phyloP scores from a whole-genome alignment of 1,140 invertebrate genomes.

The Lanistes nyassanus region DNA sequence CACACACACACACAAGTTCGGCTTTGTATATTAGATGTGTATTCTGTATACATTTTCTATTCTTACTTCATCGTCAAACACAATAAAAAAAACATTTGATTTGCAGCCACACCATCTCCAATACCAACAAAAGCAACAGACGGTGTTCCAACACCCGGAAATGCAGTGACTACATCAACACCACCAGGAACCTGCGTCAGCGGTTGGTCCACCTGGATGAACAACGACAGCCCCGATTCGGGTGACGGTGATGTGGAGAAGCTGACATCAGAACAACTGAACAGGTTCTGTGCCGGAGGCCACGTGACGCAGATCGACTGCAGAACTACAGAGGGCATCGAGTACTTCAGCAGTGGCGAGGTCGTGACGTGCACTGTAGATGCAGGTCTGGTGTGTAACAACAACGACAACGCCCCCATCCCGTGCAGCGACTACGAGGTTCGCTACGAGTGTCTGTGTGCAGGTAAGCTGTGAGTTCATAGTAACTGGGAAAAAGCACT shows the following conservation, averaged over 20 bases:
- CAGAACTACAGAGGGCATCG: constrained; percentile 35
- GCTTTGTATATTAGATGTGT: no score
- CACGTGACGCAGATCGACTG: constrained; percentile 49
- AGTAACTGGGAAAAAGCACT: no score
- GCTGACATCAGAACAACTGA: constrained; percentile 34
- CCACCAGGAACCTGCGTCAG: constrained; percentile 9
- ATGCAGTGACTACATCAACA: background rate
- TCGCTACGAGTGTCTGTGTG: constrained; percentile 64
- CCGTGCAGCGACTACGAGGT: constrained; percentile 66
- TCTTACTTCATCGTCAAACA: no score
- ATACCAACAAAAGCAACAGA: constrained; percentile 17
- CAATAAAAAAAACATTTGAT: no score
- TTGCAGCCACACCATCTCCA: no score
- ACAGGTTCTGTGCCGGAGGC: constrained; percentile 44
- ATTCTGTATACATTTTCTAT: no score
- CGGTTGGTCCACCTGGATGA: constrained; percentile 51
- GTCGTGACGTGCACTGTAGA: constrained; percentile 43
- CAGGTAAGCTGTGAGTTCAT: constrained; percentile 34
- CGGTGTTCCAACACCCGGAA: background rate
- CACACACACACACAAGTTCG: no score
- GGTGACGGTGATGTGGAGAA: constrained; percentile 36
- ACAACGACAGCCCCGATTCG: constrained; percentile 41
- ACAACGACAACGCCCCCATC: constrained; percentile 46
- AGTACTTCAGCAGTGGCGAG: constrained; percentile 42
- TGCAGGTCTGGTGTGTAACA: constrained; percentile 45